Conservation (phyloP, 2,113 vertebrate species). For the Istiophorus platypterus region DNA sequence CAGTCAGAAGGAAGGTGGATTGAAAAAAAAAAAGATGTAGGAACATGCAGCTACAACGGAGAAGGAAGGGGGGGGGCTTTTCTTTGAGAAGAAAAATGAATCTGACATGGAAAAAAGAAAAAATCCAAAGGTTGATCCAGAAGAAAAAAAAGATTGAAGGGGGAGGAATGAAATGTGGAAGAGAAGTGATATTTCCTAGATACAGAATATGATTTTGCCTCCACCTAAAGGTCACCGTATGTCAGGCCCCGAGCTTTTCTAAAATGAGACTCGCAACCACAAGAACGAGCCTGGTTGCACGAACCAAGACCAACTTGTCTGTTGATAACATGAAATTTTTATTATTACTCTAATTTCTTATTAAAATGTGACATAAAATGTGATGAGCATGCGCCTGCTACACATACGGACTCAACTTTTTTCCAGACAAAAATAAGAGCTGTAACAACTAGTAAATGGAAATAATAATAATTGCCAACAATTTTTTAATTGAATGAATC, state of each 20-base stretch:
- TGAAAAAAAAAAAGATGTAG: background rate
- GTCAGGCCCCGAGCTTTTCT: background rate
- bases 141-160: background rate
- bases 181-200: background rate
- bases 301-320: background rate
- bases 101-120: background rate
- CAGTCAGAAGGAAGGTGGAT: background rate
- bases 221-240: background rate
- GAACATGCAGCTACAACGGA: background rate
- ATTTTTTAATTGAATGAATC: no score
- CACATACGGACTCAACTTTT: no score
- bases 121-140: background rate
- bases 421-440: no score
- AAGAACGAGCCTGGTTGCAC: background rate
- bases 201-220: background rate
- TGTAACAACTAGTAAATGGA: no score
- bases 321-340: no score
- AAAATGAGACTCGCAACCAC: background rate
- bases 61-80: background rate
- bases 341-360: no score
- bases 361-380: background rate
- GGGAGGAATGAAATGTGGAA: background rate
- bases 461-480: no score
- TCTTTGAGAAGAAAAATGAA: background rate
- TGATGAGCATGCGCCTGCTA: no score